Conservation (phyloP, 2,888 invertebrate species). For the Torymus aiolomorphi region DNA sequence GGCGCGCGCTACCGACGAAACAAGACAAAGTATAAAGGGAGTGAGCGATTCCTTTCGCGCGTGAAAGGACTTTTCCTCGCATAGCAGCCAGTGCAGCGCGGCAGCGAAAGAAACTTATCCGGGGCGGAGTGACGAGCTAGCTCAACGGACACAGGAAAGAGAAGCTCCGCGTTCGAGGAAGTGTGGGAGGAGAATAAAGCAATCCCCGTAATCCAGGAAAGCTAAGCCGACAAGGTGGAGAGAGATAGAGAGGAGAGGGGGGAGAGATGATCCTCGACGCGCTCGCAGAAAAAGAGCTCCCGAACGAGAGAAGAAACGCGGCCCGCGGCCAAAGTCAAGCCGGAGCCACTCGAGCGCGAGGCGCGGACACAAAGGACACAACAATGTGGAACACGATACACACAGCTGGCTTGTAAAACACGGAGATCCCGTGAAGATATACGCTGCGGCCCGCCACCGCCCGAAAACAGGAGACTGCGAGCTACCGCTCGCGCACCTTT, state of each 20-base stretch:
- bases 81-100: no score
- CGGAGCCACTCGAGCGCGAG: slow-evolving; percentile 67
- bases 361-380: slow-evolving; percentile 67
- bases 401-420: slow-evolving; percentile 74
- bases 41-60: slow-evolving; percentile 3
- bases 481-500: slow-evolving; percentile 14
- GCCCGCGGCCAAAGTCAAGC: slow-evolving; percentile 70
- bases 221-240: slow-evolving; percentile 67
- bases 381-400: slow-evolving; percentile 67
- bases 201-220: slow-evolving; percentile 69
- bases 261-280: slow-evolving; percentile 55
- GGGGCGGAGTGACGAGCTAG: not conserved
- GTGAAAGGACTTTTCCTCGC: not conserved
- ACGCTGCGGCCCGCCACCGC: not conserved
- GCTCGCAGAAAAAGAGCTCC: slow-evolving; percentile 43
- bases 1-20: not conserved
- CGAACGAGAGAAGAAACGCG: slow-evolving; percentile 53
- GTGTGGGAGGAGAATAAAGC: slow-evolving; percentile 63
- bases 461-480: not conserved
- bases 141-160: slow-evolving; percentile 20
- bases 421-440: slow-evolving; percentile 58
- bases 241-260: slow-evolving; percentile 62
- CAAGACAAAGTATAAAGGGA: not conserved
- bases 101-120: no score
- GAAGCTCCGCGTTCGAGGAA: slow-evolving; percentile 52